Evolutionary conservation across 1,140 invertebrate species (phyloP).

Genomic region (Bradysia coprophila): DNA sequence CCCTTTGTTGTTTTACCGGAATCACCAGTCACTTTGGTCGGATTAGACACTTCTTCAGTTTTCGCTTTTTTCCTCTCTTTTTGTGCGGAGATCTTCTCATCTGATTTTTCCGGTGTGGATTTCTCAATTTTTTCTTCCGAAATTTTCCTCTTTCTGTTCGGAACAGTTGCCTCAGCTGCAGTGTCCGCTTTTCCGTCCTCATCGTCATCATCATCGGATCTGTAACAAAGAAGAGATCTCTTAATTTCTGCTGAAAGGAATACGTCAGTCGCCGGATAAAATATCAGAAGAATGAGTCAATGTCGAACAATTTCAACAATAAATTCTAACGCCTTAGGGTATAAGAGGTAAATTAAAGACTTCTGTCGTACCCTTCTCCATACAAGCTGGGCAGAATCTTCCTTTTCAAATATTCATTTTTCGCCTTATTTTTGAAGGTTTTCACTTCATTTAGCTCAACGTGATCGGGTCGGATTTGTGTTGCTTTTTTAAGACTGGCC

Average conservation of each 20-base stretch:
- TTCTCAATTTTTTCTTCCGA: constrained; percentile 9
- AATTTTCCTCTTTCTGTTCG: constrained; percentile 5
- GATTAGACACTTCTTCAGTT: constrained; percentile 2
- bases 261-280: background rate
- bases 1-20: constrained; percentile 3
- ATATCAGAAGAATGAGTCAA: background rate
- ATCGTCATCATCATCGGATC: constrained; percentile 17
- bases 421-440: constrained; percentile 52
- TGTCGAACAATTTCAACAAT: background rate
- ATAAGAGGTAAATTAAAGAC: background rate
- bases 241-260: background rate
- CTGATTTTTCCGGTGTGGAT: constrained; percentile 8
- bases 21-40: background rate
- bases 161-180: no score
- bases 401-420: constrained; percentile 52
- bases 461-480: constrained; percentile 55
- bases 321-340: background rate
- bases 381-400: constrained; percentile 77
- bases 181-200: constrained; percentile 1
- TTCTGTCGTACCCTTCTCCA: constrained; percentile 24
- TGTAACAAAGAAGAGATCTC: constrained; percentile 1
- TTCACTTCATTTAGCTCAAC: constrained; percentile 66
- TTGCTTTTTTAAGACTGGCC: constrained; percentile 81
- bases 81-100: constrained; percentile 13
- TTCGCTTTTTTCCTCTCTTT: constrained; percentile 13